phyloP scores from a whole-genome alignment of 2,113 vertebrate genomes.

The Sphyrna mokarran region DNA sequence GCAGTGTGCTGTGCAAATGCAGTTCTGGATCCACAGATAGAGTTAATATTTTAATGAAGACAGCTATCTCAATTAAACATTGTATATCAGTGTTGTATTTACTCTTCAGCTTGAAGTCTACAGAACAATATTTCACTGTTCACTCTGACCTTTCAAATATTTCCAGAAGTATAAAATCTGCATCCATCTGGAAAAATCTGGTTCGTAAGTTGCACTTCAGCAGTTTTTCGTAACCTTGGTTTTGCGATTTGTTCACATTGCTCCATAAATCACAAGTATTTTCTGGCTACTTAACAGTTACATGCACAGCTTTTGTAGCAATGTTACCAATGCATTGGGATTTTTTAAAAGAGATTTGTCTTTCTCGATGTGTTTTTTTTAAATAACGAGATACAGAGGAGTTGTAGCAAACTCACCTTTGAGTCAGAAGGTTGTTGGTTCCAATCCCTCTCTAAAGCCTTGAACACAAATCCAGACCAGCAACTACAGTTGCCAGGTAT shows the following conservation, averaged over 20 bases:
- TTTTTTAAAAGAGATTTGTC: background rate
- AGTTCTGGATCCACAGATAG: background rate
- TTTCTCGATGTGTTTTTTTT: background rate
- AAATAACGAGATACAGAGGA: background rate
- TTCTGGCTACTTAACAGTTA: background rate
- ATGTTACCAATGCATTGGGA: background rate
- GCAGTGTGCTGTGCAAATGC: background rate
- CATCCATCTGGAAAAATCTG: background rate
- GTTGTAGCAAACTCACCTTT: background rate
- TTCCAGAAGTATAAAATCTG: background rate
- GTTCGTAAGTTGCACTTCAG: background rate
- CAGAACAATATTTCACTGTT: background rate
- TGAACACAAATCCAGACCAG: background rate
- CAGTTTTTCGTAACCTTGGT: background rate
- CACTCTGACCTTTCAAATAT: background rate
- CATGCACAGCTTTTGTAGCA: background rate
- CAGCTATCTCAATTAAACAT: background rate
- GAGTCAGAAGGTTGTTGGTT: background rate
- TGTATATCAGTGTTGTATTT: background rate
- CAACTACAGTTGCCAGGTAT: background rate
- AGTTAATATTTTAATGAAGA: background rate
- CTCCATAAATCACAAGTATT: slow-evolving; percentile 2
- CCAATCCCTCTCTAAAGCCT: background rate
- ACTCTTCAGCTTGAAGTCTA: background rate
- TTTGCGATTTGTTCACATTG: background rate